A percentile compares a stretch with the other conserved stretches of the same genome.
Evolutionary conservation across 1,140 invertebrate genomes (phyloP).

Genomic region (Brachionus asplanchnoidis): DNA sequence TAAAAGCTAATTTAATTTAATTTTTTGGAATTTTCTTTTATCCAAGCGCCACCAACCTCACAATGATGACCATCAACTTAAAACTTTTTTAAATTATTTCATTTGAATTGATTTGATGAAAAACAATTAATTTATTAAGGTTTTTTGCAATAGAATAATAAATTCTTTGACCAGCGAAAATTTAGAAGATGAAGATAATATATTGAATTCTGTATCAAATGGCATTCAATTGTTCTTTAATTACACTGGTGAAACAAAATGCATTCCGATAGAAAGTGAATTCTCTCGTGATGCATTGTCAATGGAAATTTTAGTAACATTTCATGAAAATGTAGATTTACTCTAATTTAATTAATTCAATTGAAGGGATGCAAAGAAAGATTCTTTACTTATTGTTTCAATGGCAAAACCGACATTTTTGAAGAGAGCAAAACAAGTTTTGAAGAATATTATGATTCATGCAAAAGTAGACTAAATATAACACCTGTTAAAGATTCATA

Average conservation of each 20-base stretch:
- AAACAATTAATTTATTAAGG: constrained; percentile 64
- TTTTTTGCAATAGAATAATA: not conserved
- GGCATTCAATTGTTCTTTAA: constrained; percentile 74
- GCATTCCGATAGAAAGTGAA: constrained; percentile 46
- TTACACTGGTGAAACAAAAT: constrained; percentile 63
- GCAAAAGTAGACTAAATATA: not conserved
- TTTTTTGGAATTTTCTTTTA: not conserved
- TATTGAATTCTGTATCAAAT: constrained; percentile 64
- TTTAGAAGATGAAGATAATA: constrained; percentile 46
- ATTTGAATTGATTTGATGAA: constrained; percentile 62
- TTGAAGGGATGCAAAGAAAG: constrained; percentile 1
- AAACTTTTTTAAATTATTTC: constrained; percentile 76
- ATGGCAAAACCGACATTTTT: not conserved
- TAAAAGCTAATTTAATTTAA: not conserved
- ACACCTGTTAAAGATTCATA: not conserved
- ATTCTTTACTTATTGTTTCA: not conserved
- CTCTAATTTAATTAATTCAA: not conserved
- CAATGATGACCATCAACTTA: constrained; percentile 66
- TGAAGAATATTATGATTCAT: constrained; percentile 1
- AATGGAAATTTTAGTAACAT: constrained; percentile 61
- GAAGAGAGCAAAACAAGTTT: not conserved
- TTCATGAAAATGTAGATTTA: not conserved
- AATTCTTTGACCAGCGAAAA: not conserved
- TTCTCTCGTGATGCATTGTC: constrained; percentile 63
- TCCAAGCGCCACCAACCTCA: not conserved